Conservation (phyloP, 2,113 vertebrate genomes). For the Chamaea fasciata region DNA sequence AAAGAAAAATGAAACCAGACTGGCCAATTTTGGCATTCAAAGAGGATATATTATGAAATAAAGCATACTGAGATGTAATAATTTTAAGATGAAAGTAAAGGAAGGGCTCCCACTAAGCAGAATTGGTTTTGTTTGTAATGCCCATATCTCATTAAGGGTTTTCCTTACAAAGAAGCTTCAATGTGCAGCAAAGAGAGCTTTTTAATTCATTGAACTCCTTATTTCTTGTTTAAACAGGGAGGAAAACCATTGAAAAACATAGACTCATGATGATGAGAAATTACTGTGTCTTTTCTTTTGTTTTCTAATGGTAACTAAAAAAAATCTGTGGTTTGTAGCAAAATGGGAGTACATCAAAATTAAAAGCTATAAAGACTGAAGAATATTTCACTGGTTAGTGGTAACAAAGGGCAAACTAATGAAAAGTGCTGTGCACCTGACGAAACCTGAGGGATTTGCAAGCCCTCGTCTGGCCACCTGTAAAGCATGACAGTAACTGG, state of each 20-base stretch:
- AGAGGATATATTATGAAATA: neutral
- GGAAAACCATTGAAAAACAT: neutral
- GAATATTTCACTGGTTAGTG: neutral
- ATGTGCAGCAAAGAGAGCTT: neutral
- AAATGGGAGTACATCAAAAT: neutral
- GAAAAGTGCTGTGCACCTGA: neutral
- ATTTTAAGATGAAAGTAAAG: slow-evolving; percentile 17
- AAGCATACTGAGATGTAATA: neutral
- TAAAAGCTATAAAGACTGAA: neutral
- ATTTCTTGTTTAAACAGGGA: neutral
- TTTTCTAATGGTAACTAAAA: neutral
- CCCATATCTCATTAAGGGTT: neutral
- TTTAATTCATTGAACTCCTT: neutral
- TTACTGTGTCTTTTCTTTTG: neutral
- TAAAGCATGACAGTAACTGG: neutral
- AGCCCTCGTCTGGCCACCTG: neutral
- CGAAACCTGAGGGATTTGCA: neutral
- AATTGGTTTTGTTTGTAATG: neutral
- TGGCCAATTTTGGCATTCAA: neutral
- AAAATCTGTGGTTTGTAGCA: neutral
- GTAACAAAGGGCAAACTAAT: neutral
- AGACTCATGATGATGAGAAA: neutral
- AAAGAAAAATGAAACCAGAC: neutral
- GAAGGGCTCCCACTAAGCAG: neutral
- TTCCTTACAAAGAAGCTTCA: neutral